These are phyloP conservation scores for Hydropotes inermis DNA, from an alignment of 2,113 vertebrate species.

Conservation along the genomic window DNA sequence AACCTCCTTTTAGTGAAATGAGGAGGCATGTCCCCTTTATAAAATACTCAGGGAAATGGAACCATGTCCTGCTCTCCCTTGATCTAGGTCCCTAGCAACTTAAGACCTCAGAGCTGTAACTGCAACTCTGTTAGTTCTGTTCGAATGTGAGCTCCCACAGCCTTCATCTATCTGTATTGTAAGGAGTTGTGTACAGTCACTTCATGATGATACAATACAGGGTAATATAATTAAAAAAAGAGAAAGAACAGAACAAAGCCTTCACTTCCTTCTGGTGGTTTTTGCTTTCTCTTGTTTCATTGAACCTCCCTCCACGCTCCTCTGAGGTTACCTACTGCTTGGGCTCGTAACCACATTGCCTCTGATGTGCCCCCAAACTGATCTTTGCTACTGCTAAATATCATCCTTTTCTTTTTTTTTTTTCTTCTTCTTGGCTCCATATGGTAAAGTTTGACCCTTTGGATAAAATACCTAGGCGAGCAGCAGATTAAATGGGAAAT, in stretches of 20 bases:
- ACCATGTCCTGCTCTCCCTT: neutral
- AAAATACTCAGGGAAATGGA: neutral
- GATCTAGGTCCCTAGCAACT: neutral
- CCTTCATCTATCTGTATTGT: neutral
- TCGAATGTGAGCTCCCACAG: neutral
- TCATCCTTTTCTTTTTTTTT: neutral
- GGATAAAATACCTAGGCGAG: neutral
- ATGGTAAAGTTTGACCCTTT: neutral
- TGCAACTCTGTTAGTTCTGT: conserved; percentile 4
- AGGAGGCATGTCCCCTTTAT: neutral
- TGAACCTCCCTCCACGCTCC: neutral
- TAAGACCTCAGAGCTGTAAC: neutral
- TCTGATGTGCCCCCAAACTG: neutral
- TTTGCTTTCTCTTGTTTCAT: neutral
- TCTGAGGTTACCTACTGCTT: neutral
- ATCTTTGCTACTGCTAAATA: neutral
- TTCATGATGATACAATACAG: neutral
- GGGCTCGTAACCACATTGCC: neutral
- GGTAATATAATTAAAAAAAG: neutral
- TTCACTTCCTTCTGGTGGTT: neutral
- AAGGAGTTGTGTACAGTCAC: neutral
- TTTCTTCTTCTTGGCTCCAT: neutral
- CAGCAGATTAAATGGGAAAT: conserved; percentile 3
- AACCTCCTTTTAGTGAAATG: neutral
- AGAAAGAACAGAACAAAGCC: neutral